Conservation (phyloP, 2,888 invertebrate genomes). For the Mythimna pallens region DNA sequence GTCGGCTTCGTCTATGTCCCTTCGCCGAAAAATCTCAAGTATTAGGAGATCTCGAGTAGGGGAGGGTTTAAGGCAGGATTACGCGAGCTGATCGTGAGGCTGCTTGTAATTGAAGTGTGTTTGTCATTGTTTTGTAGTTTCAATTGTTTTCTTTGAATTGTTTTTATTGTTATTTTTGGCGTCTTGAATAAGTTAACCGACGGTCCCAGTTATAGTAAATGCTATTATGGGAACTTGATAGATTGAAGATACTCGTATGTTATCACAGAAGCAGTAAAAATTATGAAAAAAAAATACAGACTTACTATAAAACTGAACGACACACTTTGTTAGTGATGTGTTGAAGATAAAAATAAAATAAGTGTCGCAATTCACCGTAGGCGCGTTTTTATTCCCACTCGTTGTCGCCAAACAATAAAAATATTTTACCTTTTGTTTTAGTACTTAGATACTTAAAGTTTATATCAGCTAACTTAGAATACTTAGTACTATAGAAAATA, state of each 20-base stretch:
- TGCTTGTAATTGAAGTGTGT: slow-evolving; percentile 55
- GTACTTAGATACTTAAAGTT: slow-evolving; percentile 35
- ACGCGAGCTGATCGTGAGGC: slow-evolving; percentile 31
- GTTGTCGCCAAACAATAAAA: slow-evolving; percentile 35
- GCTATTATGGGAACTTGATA: too few species aligned
- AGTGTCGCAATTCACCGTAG: slow-evolving; percentile 34
- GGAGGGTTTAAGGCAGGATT: slow-evolving; percentile 53
- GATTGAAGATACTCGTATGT: too few species aligned
- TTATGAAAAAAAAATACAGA: background rate
- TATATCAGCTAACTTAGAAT: slow-evolving; percentile 28
- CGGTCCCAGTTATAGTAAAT: too few species aligned
- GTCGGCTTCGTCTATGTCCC: slow-evolving; percentile 45
- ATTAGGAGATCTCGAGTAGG: slow-evolving; percentile 56
- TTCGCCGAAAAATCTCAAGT: slow-evolving; percentile 62
- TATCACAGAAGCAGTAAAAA: background rate
- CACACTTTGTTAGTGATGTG: slow-evolving; percentile 34
- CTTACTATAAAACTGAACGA: slow-evolving; percentile 26
- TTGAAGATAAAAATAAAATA: slow-evolving; percentile 42
- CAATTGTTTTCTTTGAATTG: slow-evolving; percentile 39
- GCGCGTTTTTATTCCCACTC: slow-evolving; percentile 39
- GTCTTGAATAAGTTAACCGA: background rate
- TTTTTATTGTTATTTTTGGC: slow-evolving; percentile 20
- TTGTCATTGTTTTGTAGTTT: slow-evolving; percentile 58
- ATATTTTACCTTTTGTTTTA: slow-evolving; percentile 40
- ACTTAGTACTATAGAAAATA: slow-evolving; percentile 6